phyloP scores from a whole-genome alignment of 2,888 invertebrate genomes.

The Lamellibrachia columna region DNA sequence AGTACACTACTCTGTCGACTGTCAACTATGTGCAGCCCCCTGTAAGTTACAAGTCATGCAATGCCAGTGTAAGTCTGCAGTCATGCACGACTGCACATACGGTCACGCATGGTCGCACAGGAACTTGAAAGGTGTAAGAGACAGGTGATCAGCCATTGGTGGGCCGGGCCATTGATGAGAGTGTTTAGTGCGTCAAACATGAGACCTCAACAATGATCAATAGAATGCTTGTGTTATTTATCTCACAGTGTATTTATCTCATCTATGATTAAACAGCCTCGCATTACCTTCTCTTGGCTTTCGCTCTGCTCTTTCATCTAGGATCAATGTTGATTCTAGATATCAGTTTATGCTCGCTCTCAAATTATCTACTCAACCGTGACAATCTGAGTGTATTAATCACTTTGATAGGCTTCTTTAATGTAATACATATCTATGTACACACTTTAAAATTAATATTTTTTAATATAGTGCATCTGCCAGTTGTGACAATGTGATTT shows the following conservation, averaged over 20 bases:
- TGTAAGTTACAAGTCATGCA: neutral
- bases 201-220: slow-evolving; percentile 9
- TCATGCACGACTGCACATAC: neutral
- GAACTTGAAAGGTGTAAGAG: neutral
- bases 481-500: neutral
- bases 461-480: neutral
- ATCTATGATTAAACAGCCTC: neutral
- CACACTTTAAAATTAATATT: neutral
- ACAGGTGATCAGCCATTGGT: neutral
- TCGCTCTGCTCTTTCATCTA: neutral
- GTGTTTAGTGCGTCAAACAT: neutral
- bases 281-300: neutral
- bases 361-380: neutral
- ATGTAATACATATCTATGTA: neutral
- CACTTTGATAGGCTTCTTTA: neutral
- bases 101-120: neutral
- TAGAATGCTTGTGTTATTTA: slow-evolving; percentile 16
- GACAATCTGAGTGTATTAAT: slow-evolving; percentile 3
- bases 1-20: neutral
- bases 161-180: neutral
- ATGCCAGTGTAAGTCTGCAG: neutral
- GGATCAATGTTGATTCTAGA: neutral
- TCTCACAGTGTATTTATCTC: neutral
- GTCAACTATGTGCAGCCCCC: neutral
- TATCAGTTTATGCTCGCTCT: neutral